Base-by-base conservation (phyloP, 2,113 vertebrate genomes). In the Pipra filicauda region DNA sequence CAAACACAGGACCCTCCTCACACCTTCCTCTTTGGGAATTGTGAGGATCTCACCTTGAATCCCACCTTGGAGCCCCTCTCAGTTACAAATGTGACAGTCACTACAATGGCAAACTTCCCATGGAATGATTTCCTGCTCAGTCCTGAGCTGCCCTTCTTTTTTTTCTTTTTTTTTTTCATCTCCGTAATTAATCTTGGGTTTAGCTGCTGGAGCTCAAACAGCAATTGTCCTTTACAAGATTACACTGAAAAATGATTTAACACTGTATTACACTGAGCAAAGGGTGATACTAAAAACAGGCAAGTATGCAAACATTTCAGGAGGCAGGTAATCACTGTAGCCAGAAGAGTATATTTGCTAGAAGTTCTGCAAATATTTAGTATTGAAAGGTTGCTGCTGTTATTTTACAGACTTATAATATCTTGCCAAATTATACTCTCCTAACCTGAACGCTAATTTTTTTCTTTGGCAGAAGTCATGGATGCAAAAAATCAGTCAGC, bases 321-420 rank as follows among this genome's bases (percentile, higher is more conserved):
- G 11, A 90, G 87, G 90, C 48, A 93, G 72, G 80, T 89, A 96
- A 91, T 92, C 83, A 91, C 73, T 95, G 88, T 85, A 86, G 88
- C 88, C 79, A 94, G 85, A 65, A 95, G 49, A 93, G 91, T 61
- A 28, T 96, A 97, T 97, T 97, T 97, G 95, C 96, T 35, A 46
- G 79, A 67, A 92, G 52, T 91, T 95, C 39, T 90, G 88, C 92
- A 97, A 97, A 97, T 94, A 96, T 96, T 97, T 96, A 93, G 91
- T 76, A 92, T 93, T 91, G 93, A 94, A 96, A 94, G 73, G 91
- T 93, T 95, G 79, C 91, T 86, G 66, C 73, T 93, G 85, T 91
- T 96, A 92, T 81, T 96, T 69, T 78, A 92, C 76, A 65, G 73
- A 70, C 65, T 94, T 84, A 48, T 9, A 92, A 81, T 27, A 11